Conservation (phyloP, 1,140 invertebrate genomes). For the Lasioglossum albipes region DNA sequence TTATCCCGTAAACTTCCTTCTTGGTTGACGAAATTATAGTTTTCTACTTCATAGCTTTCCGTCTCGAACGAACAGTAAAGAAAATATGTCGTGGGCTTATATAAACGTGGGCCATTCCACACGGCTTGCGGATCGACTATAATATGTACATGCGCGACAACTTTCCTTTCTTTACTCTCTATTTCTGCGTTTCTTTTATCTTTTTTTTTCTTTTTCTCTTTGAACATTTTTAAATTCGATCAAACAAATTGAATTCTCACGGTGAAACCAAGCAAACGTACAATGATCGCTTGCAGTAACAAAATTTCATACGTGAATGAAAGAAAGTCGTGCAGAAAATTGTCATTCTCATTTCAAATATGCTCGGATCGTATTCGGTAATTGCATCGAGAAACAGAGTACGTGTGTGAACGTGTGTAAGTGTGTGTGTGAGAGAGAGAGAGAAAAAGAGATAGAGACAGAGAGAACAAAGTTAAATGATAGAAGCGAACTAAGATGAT, state of each 20-base stretch:
- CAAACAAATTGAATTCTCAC: constrained; percentile 22
- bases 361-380: constrained; percentile 18
- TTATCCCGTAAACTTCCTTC: constrained; percentile 75
- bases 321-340: constrained; percentile 40
- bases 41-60: constrained; percentile 71
- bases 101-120: constrained; percentile 65
- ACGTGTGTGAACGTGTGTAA: too few species aligned
- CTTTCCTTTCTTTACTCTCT: constrained; percentile 6
- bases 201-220: constrained; percentile 6
- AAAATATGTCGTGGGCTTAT: constrained; percentile 57
- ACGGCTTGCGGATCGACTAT: constrained; percentile 54
- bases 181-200: background rate
- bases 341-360: constrained; percentile 35
- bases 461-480: constrained; percentile 41
- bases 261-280: constrained; percentile 39
- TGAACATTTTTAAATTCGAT: constrained; percentile 3
- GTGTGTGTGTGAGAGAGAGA: too few species aligned
- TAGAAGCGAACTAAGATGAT: constrained; percentile 43
- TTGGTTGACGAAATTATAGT: constrained; percentile 72
- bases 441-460: too few species aligned
- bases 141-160: constrained; percentile 38
- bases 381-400: constrained; percentile 9
- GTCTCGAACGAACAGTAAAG: constrained; percentile 61
- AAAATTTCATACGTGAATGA: constrained; percentile 29
- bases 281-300: constrained; percentile 42